phyloP scores from a whole-genome alignment of 2,113 vertebrate genomes.

The Silurus asotus region DNA sequence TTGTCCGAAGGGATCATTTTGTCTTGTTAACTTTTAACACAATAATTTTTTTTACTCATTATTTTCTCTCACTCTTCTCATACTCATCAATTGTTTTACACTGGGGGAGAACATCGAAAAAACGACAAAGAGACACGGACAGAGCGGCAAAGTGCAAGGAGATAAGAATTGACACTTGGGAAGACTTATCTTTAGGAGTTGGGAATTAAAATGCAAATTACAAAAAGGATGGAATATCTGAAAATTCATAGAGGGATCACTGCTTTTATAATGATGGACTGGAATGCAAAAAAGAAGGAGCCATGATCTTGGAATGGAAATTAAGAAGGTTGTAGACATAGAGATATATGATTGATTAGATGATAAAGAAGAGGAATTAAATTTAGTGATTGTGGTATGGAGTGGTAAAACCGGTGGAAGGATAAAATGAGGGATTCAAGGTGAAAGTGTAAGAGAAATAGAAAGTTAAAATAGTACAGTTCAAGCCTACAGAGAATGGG shows the following conservation, averaged over 20 bases:
- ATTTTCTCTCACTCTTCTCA: not conserved
- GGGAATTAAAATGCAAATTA: not conserved
- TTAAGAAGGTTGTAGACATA: not conserved
- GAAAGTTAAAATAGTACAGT: not conserved
- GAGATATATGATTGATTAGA: slow-evolving; percentile 11
- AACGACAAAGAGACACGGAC: not conserved
- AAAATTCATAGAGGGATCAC: not conserved
- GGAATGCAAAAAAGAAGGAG: not conserved
- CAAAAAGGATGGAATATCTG: not conserved
- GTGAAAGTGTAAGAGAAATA: not conserved
- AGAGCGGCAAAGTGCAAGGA: no score
- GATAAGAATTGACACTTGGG: not conserved
- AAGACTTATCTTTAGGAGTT: not conserved
- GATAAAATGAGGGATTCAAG: not conserved
- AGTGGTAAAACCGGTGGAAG: not conserved
- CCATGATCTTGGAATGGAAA: not conserved
- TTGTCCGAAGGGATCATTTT: not conserved
- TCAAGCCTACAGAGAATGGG: not conserved
- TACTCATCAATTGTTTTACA: not conserved
- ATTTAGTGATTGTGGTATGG: not conserved
- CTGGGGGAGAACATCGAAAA: not conserved
- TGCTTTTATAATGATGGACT: not conserved
- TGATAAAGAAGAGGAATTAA: not conserved
- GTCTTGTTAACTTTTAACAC: not conserved
- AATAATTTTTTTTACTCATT: not conserved